A percentile compares a stretch with the other conserved stretches of the same genome.
These are phyloP conservation scores for Bombus turneri DNA, from an alignment of 1,140 invertebrate species.

Conservation along the genomic window DNA sequence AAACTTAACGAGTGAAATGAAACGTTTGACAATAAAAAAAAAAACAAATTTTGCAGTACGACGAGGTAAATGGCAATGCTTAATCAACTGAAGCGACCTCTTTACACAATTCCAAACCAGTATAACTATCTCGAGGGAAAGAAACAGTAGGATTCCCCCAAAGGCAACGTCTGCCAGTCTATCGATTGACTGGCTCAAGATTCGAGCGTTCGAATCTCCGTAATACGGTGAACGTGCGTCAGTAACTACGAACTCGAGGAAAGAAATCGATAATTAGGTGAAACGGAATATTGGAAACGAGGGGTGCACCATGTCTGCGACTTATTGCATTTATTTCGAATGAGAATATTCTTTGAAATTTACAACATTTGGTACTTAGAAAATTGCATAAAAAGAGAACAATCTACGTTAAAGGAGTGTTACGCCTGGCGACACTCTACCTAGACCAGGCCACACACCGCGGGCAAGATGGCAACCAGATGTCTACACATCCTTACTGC, in stretches of 20 bases:
- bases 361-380: neutral
- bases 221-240: neutral
- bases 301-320: neutral
- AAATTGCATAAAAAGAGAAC: neutral
- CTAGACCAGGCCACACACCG: too few species aligned
- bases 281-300: neutral
- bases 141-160: neutral
- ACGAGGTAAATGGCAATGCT: neutral
- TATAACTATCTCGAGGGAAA: neutral
- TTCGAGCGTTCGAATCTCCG: neutral
- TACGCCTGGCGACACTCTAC: too few species aligned
- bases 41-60: neutral
- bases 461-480: too few species aligned
- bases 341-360: neutral
- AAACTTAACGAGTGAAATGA: neutral
- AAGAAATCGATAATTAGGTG: neutral
- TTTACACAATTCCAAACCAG: neutral
- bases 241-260: neutral
- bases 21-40: too few species aligned
- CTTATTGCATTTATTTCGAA: neutral
- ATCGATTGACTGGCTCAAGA: slow-evolving; percentile 1
- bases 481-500: too few species aligned
- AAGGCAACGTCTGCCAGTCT: neutral
- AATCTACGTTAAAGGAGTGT: too few species aligned
- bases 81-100: slow-evolving; percentile 1